Conservation (phyloP, 2,888 invertebrate genomes). For the Geotrupes spiniger region DNA sequence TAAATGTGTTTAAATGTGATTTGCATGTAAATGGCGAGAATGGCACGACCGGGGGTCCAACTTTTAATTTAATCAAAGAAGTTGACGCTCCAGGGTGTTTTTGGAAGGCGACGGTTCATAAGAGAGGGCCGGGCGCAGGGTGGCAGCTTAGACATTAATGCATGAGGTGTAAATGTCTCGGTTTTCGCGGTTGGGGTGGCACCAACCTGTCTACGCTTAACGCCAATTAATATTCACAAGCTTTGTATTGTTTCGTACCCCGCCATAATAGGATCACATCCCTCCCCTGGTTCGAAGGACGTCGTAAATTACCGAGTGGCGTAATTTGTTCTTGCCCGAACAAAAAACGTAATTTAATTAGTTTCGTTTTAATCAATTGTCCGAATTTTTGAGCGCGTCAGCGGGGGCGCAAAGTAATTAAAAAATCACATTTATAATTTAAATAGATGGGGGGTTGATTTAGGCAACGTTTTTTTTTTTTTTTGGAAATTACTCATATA, state of each 20-base stretch:
- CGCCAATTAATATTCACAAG: conserved; percentile 47
- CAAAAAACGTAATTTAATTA: conserved; percentile 24
- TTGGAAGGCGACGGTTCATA: conserved; percentile 37
- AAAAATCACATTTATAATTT: no score
- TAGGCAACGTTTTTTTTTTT: no score
- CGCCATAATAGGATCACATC: conserved; percentile 23
- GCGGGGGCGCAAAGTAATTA: no score
- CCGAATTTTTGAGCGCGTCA: background rate
- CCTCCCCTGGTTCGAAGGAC: conserved; percentile 18
- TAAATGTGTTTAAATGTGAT: conserved; percentile 49
- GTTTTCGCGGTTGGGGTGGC: conserved; percentile 42
- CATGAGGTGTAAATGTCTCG: conserved; percentile 51
- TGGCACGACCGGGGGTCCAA: conserved; percentile 43
- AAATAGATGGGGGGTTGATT: no score
- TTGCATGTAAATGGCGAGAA: conserved; percentile 47
- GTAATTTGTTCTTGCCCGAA: conserved; percentile 16
- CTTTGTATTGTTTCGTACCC: conserved; percentile 22
- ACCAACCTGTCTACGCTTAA: conserved; percentile 39
- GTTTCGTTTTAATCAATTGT: conserved; percentile 21
- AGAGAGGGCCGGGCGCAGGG: conserved; percentile 29
- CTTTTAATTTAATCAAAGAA: conserved; percentile 56
- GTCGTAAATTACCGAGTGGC: conserved; percentile 22
- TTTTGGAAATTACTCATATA: no score
- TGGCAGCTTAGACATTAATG: conserved; percentile 41
- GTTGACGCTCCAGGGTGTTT: conserved; percentile 51